Percentiles rank a stretch among this genome's conserved stretches.
Conservation (phyloP, 2,113 vertebrate genomes). For the Gasterosteus nipponicus region DNA sequence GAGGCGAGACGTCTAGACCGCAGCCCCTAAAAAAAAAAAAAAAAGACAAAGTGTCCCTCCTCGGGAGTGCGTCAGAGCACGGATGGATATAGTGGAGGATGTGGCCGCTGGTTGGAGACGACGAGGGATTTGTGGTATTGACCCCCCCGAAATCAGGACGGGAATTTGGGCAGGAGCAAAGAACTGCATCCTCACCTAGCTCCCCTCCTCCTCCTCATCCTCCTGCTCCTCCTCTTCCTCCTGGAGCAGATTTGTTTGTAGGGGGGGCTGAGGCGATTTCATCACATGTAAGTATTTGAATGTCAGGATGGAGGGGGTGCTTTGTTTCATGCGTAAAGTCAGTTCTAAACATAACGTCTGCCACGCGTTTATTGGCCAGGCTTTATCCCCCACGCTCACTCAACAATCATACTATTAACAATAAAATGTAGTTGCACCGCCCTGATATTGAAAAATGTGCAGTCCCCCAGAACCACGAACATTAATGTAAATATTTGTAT, state of each 20-base stretch:
- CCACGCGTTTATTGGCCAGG: neutral
- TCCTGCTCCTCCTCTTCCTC: conserved; percentile 56
- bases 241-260: conserved; percentile 50
- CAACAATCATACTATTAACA: conserved; percentile 1
- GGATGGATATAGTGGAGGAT: conserved; percentile 68
- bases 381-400: neutral
- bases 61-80: conserved; percentile 78
- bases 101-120: conserved; percentile 66
- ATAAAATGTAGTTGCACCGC: conserved; percentile 41
- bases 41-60: conserved; percentile 76
- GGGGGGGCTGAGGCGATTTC: conserved; percentile 58
- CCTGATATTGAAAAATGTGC: conserved; percentile 10
- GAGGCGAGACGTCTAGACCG: conserved; percentile 74
- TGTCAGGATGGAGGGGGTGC: conserved; percentile 48
- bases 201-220: conserved; percentile 57
- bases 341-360: conserved; percentile 14
- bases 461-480: conserved; percentile 23
- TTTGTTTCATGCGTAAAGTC: conserved; percentile 61
- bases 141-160: conserved; percentile 52
- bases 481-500: conserved; percentile 11
- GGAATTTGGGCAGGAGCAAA: conserved; percentile 67
- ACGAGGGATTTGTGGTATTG: conserved; percentile 63
- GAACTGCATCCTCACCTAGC: conserved; percentile 75
- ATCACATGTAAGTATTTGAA: conserved; percentile 79
- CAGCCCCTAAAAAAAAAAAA: conserved; percentile 46